A percentile compares a stretch with the other conserved stretches of the same genome.
These are phyloP conservation scores for Zhuqinia jingwanae DNA, from an alignment of 2,888 invertebrate species.

Conservation along the genomic window DNA sequence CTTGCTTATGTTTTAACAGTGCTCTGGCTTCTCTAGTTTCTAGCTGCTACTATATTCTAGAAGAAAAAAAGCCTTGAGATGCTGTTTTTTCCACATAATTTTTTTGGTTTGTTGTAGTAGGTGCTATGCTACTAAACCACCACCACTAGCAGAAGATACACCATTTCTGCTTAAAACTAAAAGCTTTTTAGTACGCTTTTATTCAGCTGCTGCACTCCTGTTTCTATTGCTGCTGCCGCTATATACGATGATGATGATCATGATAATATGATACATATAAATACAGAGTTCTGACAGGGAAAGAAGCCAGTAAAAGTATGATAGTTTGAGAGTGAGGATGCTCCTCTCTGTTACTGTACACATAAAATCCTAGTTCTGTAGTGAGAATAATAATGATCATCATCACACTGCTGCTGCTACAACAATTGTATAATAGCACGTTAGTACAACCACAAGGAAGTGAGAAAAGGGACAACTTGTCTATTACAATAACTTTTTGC, in stretches of 20 bases:
- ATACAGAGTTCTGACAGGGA: conserved; percentile 38
- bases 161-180: too few species aligned
- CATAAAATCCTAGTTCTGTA: too few species aligned
- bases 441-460: conserved; percentile 12
- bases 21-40: too few species aligned
- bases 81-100: background rate
- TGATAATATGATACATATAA: conserved; percentile 60
- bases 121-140: background rate
- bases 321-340: conserved; percentile 62
- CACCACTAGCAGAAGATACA: background rate
- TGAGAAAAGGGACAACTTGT: conserved; percentile 19
- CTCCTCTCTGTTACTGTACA: conserved; percentile 1
- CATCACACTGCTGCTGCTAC: background rate
- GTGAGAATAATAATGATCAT: background rate
- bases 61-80: conserved; percentile 62
- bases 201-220: background rate
- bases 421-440: background rate
- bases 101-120: conserved; percentile 1
- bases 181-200: too few species aligned
- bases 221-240: conserved; percentile 5
- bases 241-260: too few species aligned
- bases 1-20: too few species aligned
- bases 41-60: too few species aligned
- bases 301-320: conserved; percentile 65
- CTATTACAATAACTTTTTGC: conserved; percentile 26